Conservation (phyloP, 2,888 invertebrate species). For the Psylliodes chrysocephalus region DNA sequence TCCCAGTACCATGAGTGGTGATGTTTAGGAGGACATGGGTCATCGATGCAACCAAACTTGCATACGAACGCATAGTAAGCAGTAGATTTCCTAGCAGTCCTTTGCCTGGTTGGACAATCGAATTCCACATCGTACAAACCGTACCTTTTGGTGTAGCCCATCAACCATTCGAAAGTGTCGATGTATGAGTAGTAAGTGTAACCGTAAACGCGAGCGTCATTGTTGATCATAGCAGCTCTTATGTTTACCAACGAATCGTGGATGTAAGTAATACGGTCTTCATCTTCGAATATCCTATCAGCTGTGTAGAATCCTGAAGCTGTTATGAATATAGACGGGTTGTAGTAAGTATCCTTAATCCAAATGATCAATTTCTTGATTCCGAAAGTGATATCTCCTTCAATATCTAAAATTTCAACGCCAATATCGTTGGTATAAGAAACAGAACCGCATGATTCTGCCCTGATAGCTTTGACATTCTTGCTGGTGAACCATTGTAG, state of each 20-base stretch:
- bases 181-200: neutral
- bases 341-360: slow-evolving; percentile 16
- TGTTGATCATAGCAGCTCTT: neutral
- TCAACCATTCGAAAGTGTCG: neutral
- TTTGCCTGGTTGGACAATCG: neutral
- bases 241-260: slow-evolving; percentile 64
- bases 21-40: neutral
- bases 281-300: slow-evolving; percentile 10
- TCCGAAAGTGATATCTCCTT: slow-evolving; percentile 10
- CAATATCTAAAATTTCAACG: neutral
- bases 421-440: slow-evolving; percentile 10
- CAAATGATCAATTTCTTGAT: slow-evolving; percentile 13
- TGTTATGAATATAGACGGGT: slow-evolving; percentile 22
- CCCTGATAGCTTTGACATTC: neutral
- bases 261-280: slow-evolving; percentile 5
- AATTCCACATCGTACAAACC: slow-evolving; percentile 24
- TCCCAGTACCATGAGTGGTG: neutral
- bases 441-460: neutral
- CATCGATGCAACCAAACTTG: slow-evolving; percentile 9
- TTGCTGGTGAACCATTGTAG: slow-evolving; percentile 54
- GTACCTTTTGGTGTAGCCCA: neutral
- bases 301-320: neutral
- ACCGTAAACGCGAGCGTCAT: neutral
- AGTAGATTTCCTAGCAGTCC: slow-evolving; percentile 18
- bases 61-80: slow-evolving; percentile 3